Evolutionary conservation across 2,888 invertebrate species (phyloP).

Genomic region (Lysandra bellargus): DNA sequence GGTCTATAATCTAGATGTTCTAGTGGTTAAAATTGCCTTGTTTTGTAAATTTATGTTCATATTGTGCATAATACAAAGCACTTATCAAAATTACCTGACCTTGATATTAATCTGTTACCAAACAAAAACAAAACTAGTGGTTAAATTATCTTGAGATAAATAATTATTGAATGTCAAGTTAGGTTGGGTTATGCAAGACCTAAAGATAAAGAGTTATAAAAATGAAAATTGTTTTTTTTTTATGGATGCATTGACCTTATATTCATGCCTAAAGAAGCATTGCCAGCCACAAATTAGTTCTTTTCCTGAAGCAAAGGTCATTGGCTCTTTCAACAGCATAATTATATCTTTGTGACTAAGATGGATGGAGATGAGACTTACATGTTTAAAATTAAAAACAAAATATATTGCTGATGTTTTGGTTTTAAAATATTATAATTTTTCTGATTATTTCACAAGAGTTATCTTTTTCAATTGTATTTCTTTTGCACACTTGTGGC

Average conservation of each 20-base stretch:
- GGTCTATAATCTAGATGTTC: no score
- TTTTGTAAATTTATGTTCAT: background rate
- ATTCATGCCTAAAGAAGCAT: background rate
- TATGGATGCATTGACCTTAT: background rate
- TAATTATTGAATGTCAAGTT: constrained; percentile 28
- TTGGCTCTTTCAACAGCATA: background rate
- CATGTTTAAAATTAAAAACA: background rate
- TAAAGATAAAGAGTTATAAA: constrained; percentile 1
- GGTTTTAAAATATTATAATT: no score
- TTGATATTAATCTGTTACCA: constrained; percentile 9
- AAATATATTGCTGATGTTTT: no score
- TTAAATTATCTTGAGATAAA: constrained; percentile 26
- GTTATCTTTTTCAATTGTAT: no score
- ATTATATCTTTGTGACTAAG: background rate
- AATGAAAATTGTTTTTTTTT: background rate
- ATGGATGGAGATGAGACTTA: background rate
- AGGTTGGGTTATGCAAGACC: constrained; percentile 8
- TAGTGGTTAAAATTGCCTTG: background rate
- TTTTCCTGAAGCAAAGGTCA: background rate
- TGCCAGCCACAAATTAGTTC: background rate
- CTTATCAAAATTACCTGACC: background rate
- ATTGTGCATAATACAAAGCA: background rate
- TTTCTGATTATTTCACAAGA: no score
- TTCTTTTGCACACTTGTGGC: no score
- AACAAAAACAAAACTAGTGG: constrained; percentile 23